Evolutionary conservation across 2,113 vertebrate genomes (phyloP), one percentile per base, ranked within the genome.

Genomic region (Ellobius talpinus): DNA sequence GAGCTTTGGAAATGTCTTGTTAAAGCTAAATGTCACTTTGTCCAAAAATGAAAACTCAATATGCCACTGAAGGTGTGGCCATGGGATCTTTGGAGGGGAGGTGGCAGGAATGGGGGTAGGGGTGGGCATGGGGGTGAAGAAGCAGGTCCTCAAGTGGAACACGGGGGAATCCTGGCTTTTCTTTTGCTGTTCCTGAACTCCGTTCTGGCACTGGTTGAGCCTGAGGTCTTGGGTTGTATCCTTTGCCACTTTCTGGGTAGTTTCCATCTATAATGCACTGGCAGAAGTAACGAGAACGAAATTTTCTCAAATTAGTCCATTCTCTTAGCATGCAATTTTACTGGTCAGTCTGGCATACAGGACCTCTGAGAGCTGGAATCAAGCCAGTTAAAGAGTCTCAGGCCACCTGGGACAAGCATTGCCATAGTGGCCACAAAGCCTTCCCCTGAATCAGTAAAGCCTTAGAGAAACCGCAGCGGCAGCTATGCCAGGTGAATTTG

Each of bases 1-100:
- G 97, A 97, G 97, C 98, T 98, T 98, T 98, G 98, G 98, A 98
- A 99, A 98, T 97, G 97, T 97, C 98, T 98, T 81, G 93, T 98
- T 98, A 98, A 99, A 98, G 98, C 98, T 98, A 98, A 96, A 97
- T 79, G 98, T 97, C 98, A 98, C 96, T 98, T 98, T 91, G 90
- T 97, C 97, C 97, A 98, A 94, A 97, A 97, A 98, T 77, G 96
- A 97, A 58, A 97, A 96, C 91, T 90, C 29, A 45, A 73, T 94
- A 55, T 66, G 92, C 92, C 96, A 87, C 86, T 31, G 90, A 47
- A 26, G 72, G 86, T 0, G 5, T 55, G 90, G 96, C 92, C 52
- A 65, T 10, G 76, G 81, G 77, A 74, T 97, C 97, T 97, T 96
- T 97, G 96, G 95, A 91, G 73, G 94, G 90, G 73, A 87, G 91